Evolutionary conservation across 2,113 vertebrate species (phyloP), one percentile per base, ranked within the genome.

Genomic region (Phainopepla nitens): DNA sequence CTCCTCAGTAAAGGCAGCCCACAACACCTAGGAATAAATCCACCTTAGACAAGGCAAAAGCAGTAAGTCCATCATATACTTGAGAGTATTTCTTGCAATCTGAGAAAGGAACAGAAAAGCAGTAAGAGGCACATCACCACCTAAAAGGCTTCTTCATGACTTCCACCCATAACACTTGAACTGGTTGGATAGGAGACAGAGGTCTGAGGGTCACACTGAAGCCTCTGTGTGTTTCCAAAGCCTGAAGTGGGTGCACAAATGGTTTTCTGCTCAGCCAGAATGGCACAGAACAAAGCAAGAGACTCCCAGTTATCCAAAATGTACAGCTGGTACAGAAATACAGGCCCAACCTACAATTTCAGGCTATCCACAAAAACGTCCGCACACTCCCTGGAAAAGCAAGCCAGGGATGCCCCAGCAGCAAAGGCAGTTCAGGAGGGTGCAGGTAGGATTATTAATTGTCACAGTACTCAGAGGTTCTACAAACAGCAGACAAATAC

Each of bases 251-350:
- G 51, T 28, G 13, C 18, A 44, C 31, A 13, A 41, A 56, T 18
- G 6, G 9, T 44, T 90, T 68, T 33, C 44, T 60, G 61, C 62
- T 60, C 61, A 84, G 41, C 21, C 11, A 3, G 25, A 8, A 8
- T 0, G 11, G 24, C 33, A 19, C 0, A 56, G 23, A 81, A 57
- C 29, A 6, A 0, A 44, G 9, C 16, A 69, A 20, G 15, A 72
- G 25, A 39, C 17, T 36, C 19, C 4, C 6, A 35, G 22, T 20
- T 73, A 65, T 3, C 68, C 3, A 0, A 56, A 83, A 72, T 7
- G 24, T 1, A 72, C 41, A 57, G 33, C 45, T 36, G 19, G 39
- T 8, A 22, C 2, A 44, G 5, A 57, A 79, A 81, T 2, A 36
- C 20, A 65, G 49, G 17, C 18, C 54, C 54, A 58, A 4, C 10